Evolutionary conservation across 2,113 vertebrate genomes (phyloP).

Genomic region (Alethe diademata): DNA sequence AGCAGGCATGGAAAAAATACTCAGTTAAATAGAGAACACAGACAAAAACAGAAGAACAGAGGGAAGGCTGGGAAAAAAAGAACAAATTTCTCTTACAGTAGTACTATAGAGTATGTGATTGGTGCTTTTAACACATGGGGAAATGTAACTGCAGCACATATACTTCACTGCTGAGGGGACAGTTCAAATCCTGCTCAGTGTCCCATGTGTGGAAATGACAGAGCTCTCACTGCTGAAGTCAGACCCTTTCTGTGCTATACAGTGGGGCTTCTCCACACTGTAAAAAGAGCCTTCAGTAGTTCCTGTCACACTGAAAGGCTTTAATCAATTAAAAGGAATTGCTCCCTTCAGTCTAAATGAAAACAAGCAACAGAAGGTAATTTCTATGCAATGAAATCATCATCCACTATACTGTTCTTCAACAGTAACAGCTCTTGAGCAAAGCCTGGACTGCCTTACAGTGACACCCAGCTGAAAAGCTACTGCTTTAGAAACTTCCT

Average conservation of each 20-base stretch:
- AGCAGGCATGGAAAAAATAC: not conserved
- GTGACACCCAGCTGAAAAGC: not conserved
- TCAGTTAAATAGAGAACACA: not conserved
- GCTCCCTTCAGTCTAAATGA: not conserved
- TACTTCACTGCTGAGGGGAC: not conserved
- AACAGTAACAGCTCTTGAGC: not conserved
- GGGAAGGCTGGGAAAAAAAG: not conserved
- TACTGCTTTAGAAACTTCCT: not conserved
- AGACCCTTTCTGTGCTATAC: not conserved
- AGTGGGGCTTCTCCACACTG: not conserved
- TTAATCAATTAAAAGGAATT: not conserved
- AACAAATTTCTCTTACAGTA: not conserved
- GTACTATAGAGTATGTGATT: rapidly evolving
- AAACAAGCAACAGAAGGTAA: not conserved
- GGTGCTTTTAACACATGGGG: not conserved
- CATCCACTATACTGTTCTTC: not conserved
- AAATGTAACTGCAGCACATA: not conserved
- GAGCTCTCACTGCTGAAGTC: not conserved
- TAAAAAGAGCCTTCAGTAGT: not conserved
- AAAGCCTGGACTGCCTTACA: not conserved
- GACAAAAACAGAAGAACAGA: not conserved
- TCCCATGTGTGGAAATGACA: not conserved
- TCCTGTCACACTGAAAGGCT: not conserved
- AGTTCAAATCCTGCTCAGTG: not conserved
- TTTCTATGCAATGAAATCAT: not conserved